Percentiles rank a stretch among this genome's conserved stretches.
phyloP scores from a whole-genome alignment of 2,113 vertebrate genomes.

The Tachysurus fulvidraco region DNA sequence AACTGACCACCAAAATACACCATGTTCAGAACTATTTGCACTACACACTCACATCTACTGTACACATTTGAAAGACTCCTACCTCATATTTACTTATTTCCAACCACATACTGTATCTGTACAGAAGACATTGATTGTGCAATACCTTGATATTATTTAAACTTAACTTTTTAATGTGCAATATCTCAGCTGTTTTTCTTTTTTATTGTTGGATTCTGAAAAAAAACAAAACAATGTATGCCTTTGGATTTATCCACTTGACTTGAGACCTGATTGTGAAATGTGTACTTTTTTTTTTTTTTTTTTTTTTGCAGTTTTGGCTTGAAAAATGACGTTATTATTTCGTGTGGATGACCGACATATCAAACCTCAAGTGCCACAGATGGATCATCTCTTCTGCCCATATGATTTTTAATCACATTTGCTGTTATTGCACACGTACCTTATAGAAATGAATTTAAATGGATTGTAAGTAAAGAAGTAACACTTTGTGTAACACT shows the following conservation, averaged over 20 bases:
- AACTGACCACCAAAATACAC: too few relatives aligned
- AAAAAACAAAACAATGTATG: background rate
- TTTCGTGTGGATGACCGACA: conserved; percentile 58
- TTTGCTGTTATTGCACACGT: conserved; percentile 3
- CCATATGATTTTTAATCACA: conserved; percentile 27
- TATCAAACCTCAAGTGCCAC: conserved; percentile 56
- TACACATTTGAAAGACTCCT: too few relatives aligned
- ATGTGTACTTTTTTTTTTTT: background rate
- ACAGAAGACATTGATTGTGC: too few relatives aligned
- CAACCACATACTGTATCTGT: too few relatives aligned
- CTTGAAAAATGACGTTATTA: conserved; percentile 12
- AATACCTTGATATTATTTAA: too few relatives aligned
- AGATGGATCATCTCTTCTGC: conserved; percentile 29
- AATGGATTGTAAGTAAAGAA: too few relatives aligned
- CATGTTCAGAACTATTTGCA: too few relatives aligned
- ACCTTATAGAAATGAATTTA: background rate
- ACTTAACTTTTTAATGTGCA: too few relatives aligned
- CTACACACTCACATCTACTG: too few relatives aligned
- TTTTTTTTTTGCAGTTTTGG: background rate
- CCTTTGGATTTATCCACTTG: background rate
- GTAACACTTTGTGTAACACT: background rate
- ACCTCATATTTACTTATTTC: too few relatives aligned
- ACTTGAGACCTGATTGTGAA: background rate
- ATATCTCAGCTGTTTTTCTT: background rate
- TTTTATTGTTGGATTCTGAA: background rate